A percentile compares a stretch with the other conserved stretches of the same genome.
Evolutionary conservation across 2,113 vertebrate species (phyloP).

Genomic region (Ciconia boyciana): DNA sequence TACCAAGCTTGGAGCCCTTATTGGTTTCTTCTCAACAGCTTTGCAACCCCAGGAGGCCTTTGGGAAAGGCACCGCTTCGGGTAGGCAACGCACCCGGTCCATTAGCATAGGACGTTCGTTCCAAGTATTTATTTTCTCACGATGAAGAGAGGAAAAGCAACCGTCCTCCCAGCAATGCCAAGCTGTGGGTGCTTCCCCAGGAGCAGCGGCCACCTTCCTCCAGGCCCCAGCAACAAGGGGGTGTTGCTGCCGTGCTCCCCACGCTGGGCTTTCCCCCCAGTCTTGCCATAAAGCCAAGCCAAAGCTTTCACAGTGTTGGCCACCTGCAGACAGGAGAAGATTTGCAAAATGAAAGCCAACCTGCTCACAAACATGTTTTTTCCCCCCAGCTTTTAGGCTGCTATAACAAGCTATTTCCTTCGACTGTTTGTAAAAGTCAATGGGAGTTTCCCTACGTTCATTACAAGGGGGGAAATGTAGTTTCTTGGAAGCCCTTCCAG

Average conservation of each 20-base stretch:
- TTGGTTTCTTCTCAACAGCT: neutral
- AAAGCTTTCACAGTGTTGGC: neutral
- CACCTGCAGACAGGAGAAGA: neutral
- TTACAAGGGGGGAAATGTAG: neutral
- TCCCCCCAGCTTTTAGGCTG: neutral
- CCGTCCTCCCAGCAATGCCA: neutral
- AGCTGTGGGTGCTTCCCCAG: neutral
- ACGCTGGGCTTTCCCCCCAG: neutral
- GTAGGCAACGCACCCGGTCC: neutral
- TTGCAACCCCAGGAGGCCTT: neutral
- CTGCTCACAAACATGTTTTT: neutral
- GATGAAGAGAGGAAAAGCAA: neutral
- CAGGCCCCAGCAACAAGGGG: neutral
- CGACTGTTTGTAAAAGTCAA: neutral
- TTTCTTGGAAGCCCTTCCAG: neutral
- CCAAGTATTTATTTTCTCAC: neutral
- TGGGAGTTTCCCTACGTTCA: neutral
- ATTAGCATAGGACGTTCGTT: accelerated
- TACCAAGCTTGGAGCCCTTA: no score
- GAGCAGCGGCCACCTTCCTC: accelerated
- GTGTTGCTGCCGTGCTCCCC: neutral
- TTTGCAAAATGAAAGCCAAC: neutral
- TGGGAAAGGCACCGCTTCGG: neutral
- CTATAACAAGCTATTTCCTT: neutral
- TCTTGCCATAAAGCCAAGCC: neutral